Conservation (phyloP, 35 echinoderm and acorn worm genomes). For the Heliocidaris tuberculata region DNA sequence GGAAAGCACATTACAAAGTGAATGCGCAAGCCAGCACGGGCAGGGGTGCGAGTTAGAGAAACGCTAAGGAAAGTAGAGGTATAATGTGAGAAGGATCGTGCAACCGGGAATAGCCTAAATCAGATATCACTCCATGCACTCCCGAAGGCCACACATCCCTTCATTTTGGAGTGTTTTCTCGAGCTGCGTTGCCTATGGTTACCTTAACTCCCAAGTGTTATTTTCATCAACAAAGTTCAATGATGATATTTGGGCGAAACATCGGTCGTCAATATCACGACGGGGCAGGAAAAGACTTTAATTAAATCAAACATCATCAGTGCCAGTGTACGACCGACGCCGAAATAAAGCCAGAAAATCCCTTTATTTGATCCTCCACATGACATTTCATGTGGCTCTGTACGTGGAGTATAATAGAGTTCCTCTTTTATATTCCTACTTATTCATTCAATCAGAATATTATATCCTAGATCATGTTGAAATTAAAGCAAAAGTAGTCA, state of each 20-base stretch:
- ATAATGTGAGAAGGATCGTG: background rate
- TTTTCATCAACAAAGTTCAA: constrained; percentile 18
- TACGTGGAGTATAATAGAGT: background rate
- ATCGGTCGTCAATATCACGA: constrained; percentile 1
- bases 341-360: background rate
- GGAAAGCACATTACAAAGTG: background rate
- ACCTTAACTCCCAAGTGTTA: constrained; percentile 9
- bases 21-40: background rate
- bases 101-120: background rate
- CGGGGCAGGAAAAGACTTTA: background rate
- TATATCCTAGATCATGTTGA: too few species aligned
- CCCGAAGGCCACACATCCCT: constrained; percentile 6
- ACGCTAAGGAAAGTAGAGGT: background rate
- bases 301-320: constrained; percentile 18
- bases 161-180: background rate
- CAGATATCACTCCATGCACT: background rate
- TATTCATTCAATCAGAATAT: background rate
- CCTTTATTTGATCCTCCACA: background rate
- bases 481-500: too few species aligned
- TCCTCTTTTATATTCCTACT: background rate
- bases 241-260: constrained; percentile 10
- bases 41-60: background rate
- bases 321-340: background rate
- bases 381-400: background rate
- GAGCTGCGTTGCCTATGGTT: background rate